Percentiles rank a stretch among this genome's conserved stretches.
Evolutionary conservation across 2,113 vertebrate genomes (phyloP).

Genomic region (Epinephelus moara): DNA sequence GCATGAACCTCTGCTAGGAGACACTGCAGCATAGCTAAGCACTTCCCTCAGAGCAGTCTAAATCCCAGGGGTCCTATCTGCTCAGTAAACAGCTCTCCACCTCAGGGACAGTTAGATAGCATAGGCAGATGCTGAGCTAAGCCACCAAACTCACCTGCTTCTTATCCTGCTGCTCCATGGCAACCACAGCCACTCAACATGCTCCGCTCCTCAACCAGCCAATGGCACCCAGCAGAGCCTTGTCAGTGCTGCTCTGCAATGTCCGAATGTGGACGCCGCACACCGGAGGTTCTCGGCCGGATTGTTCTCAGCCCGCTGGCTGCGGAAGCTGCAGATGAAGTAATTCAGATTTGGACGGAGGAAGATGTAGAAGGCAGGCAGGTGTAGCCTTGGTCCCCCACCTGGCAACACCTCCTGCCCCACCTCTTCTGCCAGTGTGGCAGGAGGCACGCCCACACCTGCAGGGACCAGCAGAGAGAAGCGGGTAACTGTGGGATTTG

Average conservation of each 20-base stretch:
- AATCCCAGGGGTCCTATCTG: neutral
- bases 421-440: constrained; percentile 74
- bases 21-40: neutral
- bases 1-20: neutral
- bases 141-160: constrained; percentile 84
- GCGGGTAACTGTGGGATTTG: constrained; percentile 18
- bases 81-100: constrained; percentile 45
- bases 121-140: constrained; percentile 8
- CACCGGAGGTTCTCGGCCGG: neutral
- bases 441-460: constrained; percentile 38
- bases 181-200: constrained; percentile 85
- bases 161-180: constrained; percentile 93
- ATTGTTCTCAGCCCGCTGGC: constrained; percentile 1
- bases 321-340: constrained; percentile 11
- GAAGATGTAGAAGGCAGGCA: constrained; percentile 35
- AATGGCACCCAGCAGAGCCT: constrained; percentile 47
- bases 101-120: constrained; percentile 2
- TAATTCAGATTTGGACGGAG: neutral
- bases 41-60: neutral
- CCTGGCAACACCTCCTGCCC: constrained; percentile 58
- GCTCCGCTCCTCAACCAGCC: constrained; percentile 83
- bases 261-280: neutral
- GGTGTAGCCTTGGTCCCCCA: constrained; percentile 51
- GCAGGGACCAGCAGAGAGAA: constrained; percentile 11
- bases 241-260: constrained; percentile 7